Evolutionary conservation across 2,113 vertebrate species (phyloP), one percentile per base, ranked within the genome.

Genomic region (Acanthochromis polyacanthus): DNA sequence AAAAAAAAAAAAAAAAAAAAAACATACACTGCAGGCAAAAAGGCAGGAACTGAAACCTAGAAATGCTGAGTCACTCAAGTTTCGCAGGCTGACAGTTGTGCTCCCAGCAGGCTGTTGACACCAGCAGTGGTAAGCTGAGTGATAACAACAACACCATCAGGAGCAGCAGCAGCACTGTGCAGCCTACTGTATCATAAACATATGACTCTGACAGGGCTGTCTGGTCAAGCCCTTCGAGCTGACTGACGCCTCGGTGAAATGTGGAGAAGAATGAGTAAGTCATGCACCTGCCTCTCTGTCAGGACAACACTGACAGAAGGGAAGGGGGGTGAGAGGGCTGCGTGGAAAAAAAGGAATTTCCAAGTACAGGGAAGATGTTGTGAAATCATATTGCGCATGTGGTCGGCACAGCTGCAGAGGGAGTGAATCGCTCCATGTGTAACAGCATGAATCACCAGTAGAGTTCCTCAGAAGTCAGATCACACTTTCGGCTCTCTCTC

Each of bases 311-410:
- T 81, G 81, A 86, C 78, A 82, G 59, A 78, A 78, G 80, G 77
- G 73, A 70, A 72, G 77, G 52, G 73, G 48, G 17, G 78, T 19
- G 65, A 71, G 83, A 63, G 66, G 86, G 76, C 43, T 30, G 50
- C 8, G 28, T 76, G 80, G 86, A 84, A 89, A 25, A 84, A 66
- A 71, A 90, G 83, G 83, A 89, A 90, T 93, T 95, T 95, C 91
- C 93, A 93, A 91, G 87, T 89, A 93, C 84, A 65, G 88, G 78
- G 50, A 90, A 92, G 89, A 93, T 92, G 92, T 94, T 94, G 93
- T 87, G 89, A 94, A 95, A 94, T 93, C 89, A 85, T 85, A 80
- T 87, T 89, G 87, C 23, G 80, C 91, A 93, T 93, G 90, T 93
- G 91, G 88, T 73, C 72, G 2, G 58, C 89, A 92, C 94, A 94